Evolutionary conservation across 2,113 vertebrate genomes (phyloP), one percentile per base, ranked within the genome.

Genomic region (Coracopsis vasa): DNA sequence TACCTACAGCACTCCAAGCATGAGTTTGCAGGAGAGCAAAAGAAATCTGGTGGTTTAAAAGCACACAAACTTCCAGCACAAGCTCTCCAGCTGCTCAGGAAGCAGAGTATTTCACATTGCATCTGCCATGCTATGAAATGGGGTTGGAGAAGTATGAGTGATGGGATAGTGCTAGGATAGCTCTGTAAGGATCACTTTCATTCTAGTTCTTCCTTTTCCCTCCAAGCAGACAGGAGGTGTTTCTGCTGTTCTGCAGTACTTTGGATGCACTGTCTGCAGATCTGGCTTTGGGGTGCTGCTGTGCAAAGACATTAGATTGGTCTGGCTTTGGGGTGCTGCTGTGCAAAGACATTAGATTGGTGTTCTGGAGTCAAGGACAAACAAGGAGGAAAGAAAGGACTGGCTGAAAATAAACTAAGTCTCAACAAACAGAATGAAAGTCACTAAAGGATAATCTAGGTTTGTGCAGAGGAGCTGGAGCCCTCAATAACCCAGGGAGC

Each of bases 81-180:
- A 62, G 6, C n/a, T 75, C 79, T 88, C 61, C 1, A 5, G 23
- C 27, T 80, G 29, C 12, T n/a, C 44, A 75, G 16, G 47, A 17
- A 67, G 56, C 44, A 69, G 35, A 72, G 8, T 20, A 18, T 69
- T 81, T 71, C 81, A 64, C 18, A 35, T 51, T 1, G 2, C 7
- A 7, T 20, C 50, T 80, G 37, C 67, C 64, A 10, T 6, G 4
- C 29, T 65, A 13, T 31, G 41, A 78, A 85, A 71, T 35, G 10
- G 79, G 17, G 25, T 0, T 77, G 75, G 45, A 66, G 60, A 77
- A 51, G 8, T 16, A 31, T 0, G 0, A 69, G 41, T 16, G 12
- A 41, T 33, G n/a, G n/a, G 47, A 20, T 11, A 35, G 39, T 19
- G 12, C 37, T 65, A n/a, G n/a, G 62, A 47, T 72, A 67, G 64